These are phyloP conservation scores for Isotomurus palustris DNA, from an alignment of 2,888 invertebrate species.

Conservation along the genomic window DNA sequence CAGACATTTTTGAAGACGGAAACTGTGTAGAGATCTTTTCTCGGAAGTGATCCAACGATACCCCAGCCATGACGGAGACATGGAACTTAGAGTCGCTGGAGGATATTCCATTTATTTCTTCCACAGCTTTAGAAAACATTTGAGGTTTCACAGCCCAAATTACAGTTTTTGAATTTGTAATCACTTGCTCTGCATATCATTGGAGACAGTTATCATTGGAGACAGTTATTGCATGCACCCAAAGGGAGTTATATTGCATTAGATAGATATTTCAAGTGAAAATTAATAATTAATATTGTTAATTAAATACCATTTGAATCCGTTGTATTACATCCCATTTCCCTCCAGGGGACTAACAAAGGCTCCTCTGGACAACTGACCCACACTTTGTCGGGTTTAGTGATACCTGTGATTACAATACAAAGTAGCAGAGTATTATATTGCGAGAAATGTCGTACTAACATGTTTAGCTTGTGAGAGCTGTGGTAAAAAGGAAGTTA, in stretches of 20 bases:
- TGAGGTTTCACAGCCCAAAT: conserved; percentile 41
- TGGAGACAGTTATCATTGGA: background rate
- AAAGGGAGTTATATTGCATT: too few species aligned
- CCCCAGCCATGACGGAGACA: conserved; percentile 38
- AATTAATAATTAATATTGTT: conserved; percentile 5
- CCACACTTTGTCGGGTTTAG: conserved; percentile 29
- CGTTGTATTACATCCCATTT: conserved; percentile 27
- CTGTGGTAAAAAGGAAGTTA: too few species aligned
- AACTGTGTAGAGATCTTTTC: conserved; percentile 6
- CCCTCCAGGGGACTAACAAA: conserved; percentile 27
- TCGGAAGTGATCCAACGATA: conserved; percentile 20
- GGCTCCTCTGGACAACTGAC: conserved; percentile 39
- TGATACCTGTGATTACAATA: conserved; percentile 16
- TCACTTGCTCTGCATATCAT: conserved; percentile 20
- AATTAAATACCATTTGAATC: conserved; percentile 17
- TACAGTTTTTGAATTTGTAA: conserved; percentile 22
- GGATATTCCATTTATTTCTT: too few species aligned
- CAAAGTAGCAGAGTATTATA: too few species aligned
- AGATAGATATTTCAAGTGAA: too few species aligned
- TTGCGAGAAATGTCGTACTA: too few species aligned
- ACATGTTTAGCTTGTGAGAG: too few species aligned
- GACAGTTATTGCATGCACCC: background rate
- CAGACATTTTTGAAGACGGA: background rate
- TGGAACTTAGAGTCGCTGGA: conserved; percentile 18
- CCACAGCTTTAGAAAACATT: conserved; percentile 20